Percentiles rank a stretch among this genome's conserved stretches.
Conservation (phyloP, 2,113 vertebrate species). For the Prunella himalayana region DNA sequence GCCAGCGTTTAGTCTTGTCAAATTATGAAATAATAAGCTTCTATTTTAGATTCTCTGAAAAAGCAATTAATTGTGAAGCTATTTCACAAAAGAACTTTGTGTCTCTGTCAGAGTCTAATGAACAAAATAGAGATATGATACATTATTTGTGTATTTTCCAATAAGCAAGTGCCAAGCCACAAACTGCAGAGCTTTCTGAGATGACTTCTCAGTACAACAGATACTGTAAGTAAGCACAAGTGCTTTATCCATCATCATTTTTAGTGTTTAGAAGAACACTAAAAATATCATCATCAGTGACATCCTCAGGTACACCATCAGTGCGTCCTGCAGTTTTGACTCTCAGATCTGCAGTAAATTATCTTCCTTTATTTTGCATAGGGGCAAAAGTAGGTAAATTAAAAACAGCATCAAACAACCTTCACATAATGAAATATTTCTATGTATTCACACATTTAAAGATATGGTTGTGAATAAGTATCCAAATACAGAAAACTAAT, state of each 20-base stretch:
- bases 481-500: background rate
- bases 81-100: background rate
- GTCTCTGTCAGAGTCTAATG: background rate
- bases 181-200: background rate
- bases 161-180: background rate
- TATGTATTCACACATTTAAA: background rate
- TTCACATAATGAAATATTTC: background rate
- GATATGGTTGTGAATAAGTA: background rate
- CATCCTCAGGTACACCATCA: background rate
- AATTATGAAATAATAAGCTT: conserved; percentile 33
- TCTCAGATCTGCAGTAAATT: background rate
- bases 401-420: background rate
- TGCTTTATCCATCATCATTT: background rate
- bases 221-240: background rate
- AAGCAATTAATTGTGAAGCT: conserved; percentile 27
- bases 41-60: background rate
- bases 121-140: background rate
- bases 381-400: background rate
- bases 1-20: background rate
- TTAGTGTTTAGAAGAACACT: background rate
- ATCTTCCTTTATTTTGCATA: background rate
- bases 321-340: background rate
- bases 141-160: background rate
- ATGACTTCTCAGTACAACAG: background rate
- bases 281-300: background rate